phyloP scores from a whole-genome alignment of 2,797 vertebrate species.

The Paratrypauchen microcephalus region DNA sequence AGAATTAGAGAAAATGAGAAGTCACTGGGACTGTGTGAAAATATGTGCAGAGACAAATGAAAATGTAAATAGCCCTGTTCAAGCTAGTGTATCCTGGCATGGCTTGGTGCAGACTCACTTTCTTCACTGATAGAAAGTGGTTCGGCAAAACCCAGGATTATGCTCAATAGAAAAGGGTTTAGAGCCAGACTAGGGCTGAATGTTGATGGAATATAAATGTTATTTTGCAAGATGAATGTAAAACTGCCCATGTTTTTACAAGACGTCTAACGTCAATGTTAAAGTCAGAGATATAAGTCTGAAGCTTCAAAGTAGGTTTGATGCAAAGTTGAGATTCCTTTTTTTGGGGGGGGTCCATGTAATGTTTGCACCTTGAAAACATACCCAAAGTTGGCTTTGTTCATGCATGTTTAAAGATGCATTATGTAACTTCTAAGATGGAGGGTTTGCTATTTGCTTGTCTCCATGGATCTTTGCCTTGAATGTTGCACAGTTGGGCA shows the following conservation, averaged over 20 bases:
- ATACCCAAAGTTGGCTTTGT: too few relatives aligned
- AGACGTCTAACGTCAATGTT: neutral
- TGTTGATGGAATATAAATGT: constrained; percentile 10
- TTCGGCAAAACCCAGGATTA: constrained; percentile 36
- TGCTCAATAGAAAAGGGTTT: constrained; percentile 17
- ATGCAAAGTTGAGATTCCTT: too few relatives aligned
- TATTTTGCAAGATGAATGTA: constrained; percentile 6
- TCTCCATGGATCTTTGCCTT: too few relatives aligned
- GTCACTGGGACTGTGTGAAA: constrained; percentile 9
- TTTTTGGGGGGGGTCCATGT: too few relatives aligned
- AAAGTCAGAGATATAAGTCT: neutral
- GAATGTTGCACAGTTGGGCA: too few relatives aligned
- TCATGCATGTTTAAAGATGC: too few relatives aligned
- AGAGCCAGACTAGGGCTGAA: neutral
- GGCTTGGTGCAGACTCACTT: constrained; percentile 34
- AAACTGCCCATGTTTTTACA: neutral
- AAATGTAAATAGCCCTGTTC: constrained; percentile 37
- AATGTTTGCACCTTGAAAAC: too few relatives aligned
- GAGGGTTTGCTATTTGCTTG: too few relatives aligned
- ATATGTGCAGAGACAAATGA: constrained; percentile 38
- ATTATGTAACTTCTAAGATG: too few relatives aligned
- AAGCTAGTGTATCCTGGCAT: constrained; percentile 34
- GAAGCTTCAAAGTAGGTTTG: too few relatives aligned
- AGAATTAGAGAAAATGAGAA: constrained; percentile 41
- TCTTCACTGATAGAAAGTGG: constrained; percentile 32